A percentile compares a stretch with the other conserved stretches of the same genome.
These are phyloP conservation scores for Eospalax fontanierii DNA, from an alignment of 2,797 vertebrate species.

Conservation along the genomic window DNA sequence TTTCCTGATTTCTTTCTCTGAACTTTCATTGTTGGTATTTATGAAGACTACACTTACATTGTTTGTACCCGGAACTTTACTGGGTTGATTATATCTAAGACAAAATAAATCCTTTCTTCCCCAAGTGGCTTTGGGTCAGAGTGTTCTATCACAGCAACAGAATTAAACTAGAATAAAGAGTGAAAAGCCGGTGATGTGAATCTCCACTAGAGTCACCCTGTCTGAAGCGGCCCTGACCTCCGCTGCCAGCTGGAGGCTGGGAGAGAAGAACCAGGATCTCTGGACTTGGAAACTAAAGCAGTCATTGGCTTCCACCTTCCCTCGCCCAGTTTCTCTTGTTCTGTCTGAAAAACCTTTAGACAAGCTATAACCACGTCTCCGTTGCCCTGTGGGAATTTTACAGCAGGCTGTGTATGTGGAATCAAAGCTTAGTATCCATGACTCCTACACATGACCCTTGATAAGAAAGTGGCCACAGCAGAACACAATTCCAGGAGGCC, in stretches of 20 bases:
- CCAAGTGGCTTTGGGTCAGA: background rate
- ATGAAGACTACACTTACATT: no score
- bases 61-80: no score
- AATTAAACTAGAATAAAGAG: background rate
- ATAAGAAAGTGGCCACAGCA: no score
- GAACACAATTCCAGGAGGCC: background rate
- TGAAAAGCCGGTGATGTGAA: background rate
- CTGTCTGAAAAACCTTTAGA: conserved; percentile 2
- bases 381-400: background rate
- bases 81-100: no score
- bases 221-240: background rate
- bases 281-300: background rate
- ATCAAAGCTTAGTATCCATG: background rate
- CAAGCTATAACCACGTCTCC: background rate
- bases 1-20: no score
- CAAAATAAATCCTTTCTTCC: no score
- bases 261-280: background rate
- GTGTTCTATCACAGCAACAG: background rate
- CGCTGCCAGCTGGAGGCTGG: background rate
- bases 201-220: background rate
- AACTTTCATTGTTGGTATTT: no score
- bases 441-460: background rate
- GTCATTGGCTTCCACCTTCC: background rate
- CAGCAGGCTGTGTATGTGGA: background rate
- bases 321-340: background rate